phyloP scores from a whole-genome alignment of 1,140 invertebrate genomes.

The Mercenaria mercenaria region DNA sequence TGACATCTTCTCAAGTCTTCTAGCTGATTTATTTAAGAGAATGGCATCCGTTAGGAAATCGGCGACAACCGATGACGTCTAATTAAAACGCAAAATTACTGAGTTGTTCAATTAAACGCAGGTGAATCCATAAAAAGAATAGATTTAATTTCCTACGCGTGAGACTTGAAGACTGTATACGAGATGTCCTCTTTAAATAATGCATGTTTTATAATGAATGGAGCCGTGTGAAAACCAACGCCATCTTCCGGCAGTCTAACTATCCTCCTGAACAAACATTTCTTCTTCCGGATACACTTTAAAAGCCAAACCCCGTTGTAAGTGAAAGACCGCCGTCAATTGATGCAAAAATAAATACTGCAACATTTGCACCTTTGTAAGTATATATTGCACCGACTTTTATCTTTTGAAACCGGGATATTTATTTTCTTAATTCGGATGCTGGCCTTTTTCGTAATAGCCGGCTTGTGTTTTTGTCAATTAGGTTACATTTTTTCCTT shows the following conservation, averaged over 20 bases:
- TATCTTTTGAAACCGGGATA: not conserved
- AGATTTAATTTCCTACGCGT: slow-evolving; percentile 48
- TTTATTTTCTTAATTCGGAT: not conserved
- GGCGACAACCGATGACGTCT: not conserved
- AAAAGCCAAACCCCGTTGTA: slow-evolving; percentile 12
- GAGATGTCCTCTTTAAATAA: not conserved
- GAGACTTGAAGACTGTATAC: not conserved
- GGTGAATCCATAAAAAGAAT: slow-evolving; percentile 50
- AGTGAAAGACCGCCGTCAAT: not conserved
- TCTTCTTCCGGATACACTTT: not conserved
- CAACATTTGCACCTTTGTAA: not conserved
- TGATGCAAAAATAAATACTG: slow-evolving; percentile 10
- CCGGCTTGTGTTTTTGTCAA: slow-evolving; percentile 12
- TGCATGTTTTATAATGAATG: not conserved
- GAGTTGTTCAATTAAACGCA: slow-evolving; percentile 37
- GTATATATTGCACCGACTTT: not conserved
- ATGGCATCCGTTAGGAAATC: not conserved
- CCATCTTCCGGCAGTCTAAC: not conserved
- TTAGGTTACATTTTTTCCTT: not conserved
- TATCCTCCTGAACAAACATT: slow-evolving; percentile 1
- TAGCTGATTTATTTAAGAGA: slow-evolving; percentile 52
- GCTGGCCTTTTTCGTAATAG: not conserved
- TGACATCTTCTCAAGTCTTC: not conserved
- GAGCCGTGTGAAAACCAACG: slow-evolving; percentile 3
- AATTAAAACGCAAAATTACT: slow-evolving; percentile 45